Percentiles rank a stretch among this genome's conserved stretches.
These are phyloP conservation scores for Meles meles DNA, from an alignment of 2,113 vertebrate species.

Conservation along the genomic window DNA sequence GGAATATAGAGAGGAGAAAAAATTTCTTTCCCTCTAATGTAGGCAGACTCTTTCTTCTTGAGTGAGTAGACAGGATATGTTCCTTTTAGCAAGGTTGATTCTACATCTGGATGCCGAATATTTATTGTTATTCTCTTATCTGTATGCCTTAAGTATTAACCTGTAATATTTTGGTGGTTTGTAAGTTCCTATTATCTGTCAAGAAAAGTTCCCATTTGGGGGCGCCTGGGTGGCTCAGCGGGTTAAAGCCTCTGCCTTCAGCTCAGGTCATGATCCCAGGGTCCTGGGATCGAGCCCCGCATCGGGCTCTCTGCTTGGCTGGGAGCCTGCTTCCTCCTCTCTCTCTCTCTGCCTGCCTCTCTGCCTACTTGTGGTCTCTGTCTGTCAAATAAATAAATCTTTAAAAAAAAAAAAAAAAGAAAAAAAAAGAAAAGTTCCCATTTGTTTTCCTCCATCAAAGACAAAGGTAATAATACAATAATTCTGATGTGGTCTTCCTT, in stretches of 20 bases:
- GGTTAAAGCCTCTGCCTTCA: too few relatives aligned
- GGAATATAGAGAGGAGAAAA: neutral
- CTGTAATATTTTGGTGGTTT: neutral
- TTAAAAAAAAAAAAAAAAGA: too few relatives aligned
- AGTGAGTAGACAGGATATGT: neutral
- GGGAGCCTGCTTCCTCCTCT: too few relatives aligned
- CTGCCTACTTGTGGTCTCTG: too few relatives aligned
- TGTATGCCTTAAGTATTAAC: neutral
- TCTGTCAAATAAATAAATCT: too few relatives aligned
- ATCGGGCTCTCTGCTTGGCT: too few relatives aligned
- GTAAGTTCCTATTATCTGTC: neutral
- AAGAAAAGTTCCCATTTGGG: conserved; percentile 29
- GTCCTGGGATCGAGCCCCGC: too few relatives aligned
- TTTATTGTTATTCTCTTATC: conserved; percentile 14
- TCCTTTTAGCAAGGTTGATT: neutral
- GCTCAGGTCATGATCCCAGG: too few relatives aligned
- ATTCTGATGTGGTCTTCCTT: neutral
- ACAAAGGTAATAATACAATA: neutral
- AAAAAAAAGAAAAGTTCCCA: conserved; percentile 34
- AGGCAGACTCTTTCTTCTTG: neutral
- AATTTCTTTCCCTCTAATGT: neutral
- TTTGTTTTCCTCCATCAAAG: neutral
- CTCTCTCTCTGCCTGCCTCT: too few relatives aligned
- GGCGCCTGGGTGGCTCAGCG: too few relatives aligned
- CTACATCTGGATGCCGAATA: neutral